phyloP scores from a whole-genome alignment of 2,888 invertebrate genomes.

The Minunthozetes semirufus region DNA sequence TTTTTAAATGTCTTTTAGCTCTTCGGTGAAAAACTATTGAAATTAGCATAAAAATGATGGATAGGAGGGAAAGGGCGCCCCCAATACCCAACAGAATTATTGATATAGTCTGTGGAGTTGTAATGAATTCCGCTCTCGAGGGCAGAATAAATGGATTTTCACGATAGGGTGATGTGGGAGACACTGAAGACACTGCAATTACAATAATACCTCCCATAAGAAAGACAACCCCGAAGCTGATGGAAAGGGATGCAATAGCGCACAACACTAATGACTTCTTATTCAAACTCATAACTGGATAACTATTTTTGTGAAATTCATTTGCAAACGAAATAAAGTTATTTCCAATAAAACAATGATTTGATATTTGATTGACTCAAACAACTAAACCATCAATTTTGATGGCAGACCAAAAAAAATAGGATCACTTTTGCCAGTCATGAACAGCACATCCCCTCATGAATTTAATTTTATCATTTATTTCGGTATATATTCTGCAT shows the following conservation, averaged over 20 bases:
- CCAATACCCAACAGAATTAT: conserved; percentile 17
- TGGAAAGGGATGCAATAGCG: not conserved
- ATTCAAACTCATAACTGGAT: not conserved
- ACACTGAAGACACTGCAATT: not conserved
- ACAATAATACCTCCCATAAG: not conserved
- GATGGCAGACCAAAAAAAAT: no score
- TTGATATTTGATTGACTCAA: no score
- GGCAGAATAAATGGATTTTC: conserved; percentile 10
- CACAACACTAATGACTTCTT: not conserved
- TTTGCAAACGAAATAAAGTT: no score
- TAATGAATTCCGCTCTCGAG: not conserved
- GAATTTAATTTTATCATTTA: no score
- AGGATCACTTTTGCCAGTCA: no score
- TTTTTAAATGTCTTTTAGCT: not conserved
- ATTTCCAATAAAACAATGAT: no score
- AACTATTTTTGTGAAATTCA: not conserved
- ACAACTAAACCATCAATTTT: no score
- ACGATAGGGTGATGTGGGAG: conserved; percentile 1
- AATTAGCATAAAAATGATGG: conserved; percentile 12
- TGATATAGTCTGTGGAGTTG: not conserved
- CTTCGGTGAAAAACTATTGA: not conserved
- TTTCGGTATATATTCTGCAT: no score
- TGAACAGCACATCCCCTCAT: no score
- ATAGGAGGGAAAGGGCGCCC: not conserved
- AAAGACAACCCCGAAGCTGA: conserved; percentile 13